phyloP scores from a whole-genome alignment of 2,113 vertebrate genomes.

The Lophotis ruficrista region DNA sequence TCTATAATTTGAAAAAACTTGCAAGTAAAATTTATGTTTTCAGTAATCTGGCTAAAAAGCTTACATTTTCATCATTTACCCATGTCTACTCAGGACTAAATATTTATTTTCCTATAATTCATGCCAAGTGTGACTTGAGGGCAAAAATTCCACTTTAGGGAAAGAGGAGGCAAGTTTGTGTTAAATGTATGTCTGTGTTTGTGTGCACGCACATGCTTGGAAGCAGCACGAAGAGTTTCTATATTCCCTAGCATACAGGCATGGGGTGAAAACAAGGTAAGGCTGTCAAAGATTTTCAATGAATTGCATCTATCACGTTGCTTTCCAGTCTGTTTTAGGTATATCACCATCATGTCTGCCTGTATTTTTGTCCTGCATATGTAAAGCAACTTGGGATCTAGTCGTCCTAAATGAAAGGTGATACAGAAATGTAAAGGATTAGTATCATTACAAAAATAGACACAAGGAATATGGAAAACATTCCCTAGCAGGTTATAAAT shows the following conservation, averaged over 20 bases:
- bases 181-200: not conserved
- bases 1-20: not conserved
- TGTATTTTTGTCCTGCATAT: conserved; percentile 35
- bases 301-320: not conserved
- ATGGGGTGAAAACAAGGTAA: not conserved
- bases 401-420: conserved; percentile 54
- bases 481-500: conserved; percentile 66
- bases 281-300: not conserved
- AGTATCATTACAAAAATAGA: conserved; percentile 68
- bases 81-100: not conserved
- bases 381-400: conserved; percentile 36
- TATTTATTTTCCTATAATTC: not conserved
- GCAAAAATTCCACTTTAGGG: not conserved
- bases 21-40: not conserved
- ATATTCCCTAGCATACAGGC: not conserved
- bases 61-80: not conserved
- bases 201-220: not conserved
- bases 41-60: not conserved
- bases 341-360: not conserved
- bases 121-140: not conserved
- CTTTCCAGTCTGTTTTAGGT: not conserved
- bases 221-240: not conserved
- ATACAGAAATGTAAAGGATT: conserved; percentile 70
- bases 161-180: not conserved
- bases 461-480: conserved; percentile 63